phyloP scores from a whole-genome alignment of 2,797 vertebrate genomes.

The Lerista edwardsae region DNA sequence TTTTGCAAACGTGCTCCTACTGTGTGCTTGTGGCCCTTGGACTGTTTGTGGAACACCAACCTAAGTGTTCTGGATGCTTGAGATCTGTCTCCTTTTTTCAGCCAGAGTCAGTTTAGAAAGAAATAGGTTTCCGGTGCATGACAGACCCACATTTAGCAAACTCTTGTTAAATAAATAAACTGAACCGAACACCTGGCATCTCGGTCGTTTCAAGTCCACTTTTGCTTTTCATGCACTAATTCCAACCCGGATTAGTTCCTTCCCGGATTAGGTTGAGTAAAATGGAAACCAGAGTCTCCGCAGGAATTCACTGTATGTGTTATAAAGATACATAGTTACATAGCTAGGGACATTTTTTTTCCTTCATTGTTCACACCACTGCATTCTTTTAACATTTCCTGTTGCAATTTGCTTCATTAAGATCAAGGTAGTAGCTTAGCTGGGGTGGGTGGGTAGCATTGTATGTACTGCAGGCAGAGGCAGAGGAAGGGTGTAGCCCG shows the following conservation, averaged over 20 bases:
- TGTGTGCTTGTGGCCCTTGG: background rate
- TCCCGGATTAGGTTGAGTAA: background rate
- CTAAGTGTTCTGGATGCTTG: too few relatives aligned
- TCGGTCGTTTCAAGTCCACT: background rate
- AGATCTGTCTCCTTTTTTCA: background rate
- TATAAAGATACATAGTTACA: background rate
- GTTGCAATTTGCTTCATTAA: slow-evolving; percentile 19
- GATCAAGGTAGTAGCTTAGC: too few relatives aligned
- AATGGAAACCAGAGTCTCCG: background rate
- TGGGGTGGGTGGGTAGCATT: too few relatives aligned
- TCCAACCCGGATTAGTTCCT: too few relatives aligned
- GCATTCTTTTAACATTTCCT: background rate
- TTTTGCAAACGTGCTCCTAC: too few relatives aligned
- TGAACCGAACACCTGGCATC: background rate
- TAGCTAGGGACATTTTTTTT: background rate
- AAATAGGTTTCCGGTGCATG: too few relatives aligned
- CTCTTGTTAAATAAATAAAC: background rate
- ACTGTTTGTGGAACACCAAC: background rate
- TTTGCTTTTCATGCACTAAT: background rate
- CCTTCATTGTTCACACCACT: background rate
- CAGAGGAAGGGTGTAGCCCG: too few relatives aligned
- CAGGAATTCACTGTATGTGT: background rate
- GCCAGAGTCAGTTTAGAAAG: background rate
- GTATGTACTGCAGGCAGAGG: too few relatives aligned
- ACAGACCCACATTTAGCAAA: background rate